A percentile compares a stretch with the other conserved stretches of the same genome.
Conservation (phyloP, 2,888 invertebrate genomes). For the Acleris literana region DNA sequence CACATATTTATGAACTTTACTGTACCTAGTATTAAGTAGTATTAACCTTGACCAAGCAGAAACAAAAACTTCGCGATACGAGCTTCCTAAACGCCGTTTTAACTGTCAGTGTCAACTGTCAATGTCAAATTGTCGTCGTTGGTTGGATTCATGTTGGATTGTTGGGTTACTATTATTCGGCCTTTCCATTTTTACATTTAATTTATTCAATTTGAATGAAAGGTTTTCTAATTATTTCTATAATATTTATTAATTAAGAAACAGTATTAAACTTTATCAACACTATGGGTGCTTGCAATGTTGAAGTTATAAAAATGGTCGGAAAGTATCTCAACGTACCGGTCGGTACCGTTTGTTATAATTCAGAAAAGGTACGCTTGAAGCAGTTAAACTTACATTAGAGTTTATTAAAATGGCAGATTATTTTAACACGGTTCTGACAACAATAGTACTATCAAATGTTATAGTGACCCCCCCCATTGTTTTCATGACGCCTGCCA, state of each 20-base stretch:
- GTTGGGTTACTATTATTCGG: neutral
- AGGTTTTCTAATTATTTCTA: neutral
- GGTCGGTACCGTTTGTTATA: conserved; percentile 78
- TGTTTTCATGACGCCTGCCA: conserved; percentile 1
- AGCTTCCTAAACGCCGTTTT: neutral
- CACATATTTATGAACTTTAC: no score
- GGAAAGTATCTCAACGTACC: conserved; percentile 81
- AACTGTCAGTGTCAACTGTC: conserved; percentile 3
- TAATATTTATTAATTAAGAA: neutral
- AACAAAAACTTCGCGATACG: neutral
- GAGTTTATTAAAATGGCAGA: neutral
- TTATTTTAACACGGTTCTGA: neutral
- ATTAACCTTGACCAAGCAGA: no score
- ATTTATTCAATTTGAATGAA: conserved; percentile 3
- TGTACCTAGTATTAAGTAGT: no score
- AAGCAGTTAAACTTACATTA: neutral
- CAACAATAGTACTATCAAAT: neutral
- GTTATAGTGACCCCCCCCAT: neutral
- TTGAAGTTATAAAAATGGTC: conserved; percentile 75
- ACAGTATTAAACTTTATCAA: neutral
- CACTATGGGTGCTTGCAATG: conserved; percentile 61
- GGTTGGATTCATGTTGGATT: neutral
- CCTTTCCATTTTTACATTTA: neutral
- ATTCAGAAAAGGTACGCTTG: conserved; percentile 77
- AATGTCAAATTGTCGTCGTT: conserved; percentile 15